A percentile compares a stretch with the other conserved stretches of the same genome.
Conservation (phyloP, 1,140 invertebrate species). For the Ephestia elutella region DNA sequence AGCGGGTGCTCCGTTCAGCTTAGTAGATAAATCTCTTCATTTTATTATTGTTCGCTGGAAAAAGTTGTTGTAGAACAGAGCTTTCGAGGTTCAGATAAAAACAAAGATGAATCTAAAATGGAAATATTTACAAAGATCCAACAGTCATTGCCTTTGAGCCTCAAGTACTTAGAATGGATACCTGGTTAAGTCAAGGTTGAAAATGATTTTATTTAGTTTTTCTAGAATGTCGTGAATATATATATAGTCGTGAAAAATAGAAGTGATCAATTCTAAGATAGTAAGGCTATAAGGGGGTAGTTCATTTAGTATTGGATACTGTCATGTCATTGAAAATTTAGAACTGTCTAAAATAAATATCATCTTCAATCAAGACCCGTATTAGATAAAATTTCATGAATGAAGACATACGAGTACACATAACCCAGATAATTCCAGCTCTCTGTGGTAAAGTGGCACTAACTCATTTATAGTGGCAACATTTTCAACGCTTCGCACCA, state of each 20-base stretch:
- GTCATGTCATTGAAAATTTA: too few relatives aligned
- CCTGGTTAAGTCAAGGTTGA: too few relatives aligned
- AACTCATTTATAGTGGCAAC: not conserved
- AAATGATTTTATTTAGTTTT: too few relatives aligned
- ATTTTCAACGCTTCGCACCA: not conserved
- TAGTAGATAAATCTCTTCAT: not conserved
- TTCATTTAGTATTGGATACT: too few relatives aligned
- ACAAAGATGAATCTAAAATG: not conserved
- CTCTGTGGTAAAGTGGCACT: not conserved
- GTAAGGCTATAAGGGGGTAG: too few relatives aligned
- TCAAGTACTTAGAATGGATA: too few relatives aligned
- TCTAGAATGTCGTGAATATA: too few relatives aligned
- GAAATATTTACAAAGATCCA: too few relatives aligned
- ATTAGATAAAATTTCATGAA: not conserved
- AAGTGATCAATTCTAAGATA: too few relatives aligned
- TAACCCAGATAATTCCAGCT: not conserved
- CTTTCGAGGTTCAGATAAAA: not conserved
- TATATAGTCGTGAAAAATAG: too few relatives aligned
- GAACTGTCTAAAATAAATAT: too few relatives aligned
- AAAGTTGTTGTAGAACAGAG: not conserved
- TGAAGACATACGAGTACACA: not conserved
- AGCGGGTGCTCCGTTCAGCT: not conserved
- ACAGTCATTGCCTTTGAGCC: too few relatives aligned
- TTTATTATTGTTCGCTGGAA: not conserved
- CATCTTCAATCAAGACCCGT: not conserved